Percentiles rank a stretch among this genome's conserved stretches.
Conservation (phyloP, 2,113 vertebrate genomes). For the Coracopsis vasa region DNA sequence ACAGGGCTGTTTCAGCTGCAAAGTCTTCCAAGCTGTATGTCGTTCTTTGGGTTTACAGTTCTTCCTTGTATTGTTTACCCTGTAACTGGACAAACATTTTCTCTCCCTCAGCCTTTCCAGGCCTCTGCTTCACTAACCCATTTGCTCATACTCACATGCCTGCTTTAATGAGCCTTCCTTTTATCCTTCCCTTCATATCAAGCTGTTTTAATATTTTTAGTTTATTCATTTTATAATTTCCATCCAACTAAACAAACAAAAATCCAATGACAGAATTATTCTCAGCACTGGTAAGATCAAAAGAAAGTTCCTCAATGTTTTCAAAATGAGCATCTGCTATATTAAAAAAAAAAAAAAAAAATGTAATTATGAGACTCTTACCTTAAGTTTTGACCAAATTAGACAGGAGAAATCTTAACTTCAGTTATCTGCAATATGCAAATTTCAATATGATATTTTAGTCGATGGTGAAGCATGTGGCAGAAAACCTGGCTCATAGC, state of each 20-base stretch:
- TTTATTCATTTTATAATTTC: neutral
- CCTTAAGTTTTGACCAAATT: neutral
- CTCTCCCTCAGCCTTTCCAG: neutral
- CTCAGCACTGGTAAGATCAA: neutral
- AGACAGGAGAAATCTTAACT: neutral
- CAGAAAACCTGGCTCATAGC: slow-evolving; percentile 21
- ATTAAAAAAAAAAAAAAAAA: neutral
- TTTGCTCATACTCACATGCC: neutral
- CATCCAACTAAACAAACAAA: neutral
- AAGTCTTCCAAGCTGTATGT: neutral
- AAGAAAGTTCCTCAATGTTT: neutral
- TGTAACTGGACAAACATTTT: slow-evolving; percentile 18
- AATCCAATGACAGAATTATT: neutral
- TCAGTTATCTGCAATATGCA: neutral
- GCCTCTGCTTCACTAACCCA: neutral
- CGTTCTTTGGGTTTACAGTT: neutral
- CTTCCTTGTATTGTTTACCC: neutral
- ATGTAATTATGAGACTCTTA: neutral
- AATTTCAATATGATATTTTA: slow-evolving; percentile 27
- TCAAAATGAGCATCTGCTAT: neutral
- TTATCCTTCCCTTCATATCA: neutral
- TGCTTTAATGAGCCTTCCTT: neutral
- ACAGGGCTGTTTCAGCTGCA: neutral
- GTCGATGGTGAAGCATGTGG: neutral
- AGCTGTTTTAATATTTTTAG: neutral